phyloP scores from a whole-genome alignment of 1,140 invertebrate species.

The Microplitis mediator region DNA sequence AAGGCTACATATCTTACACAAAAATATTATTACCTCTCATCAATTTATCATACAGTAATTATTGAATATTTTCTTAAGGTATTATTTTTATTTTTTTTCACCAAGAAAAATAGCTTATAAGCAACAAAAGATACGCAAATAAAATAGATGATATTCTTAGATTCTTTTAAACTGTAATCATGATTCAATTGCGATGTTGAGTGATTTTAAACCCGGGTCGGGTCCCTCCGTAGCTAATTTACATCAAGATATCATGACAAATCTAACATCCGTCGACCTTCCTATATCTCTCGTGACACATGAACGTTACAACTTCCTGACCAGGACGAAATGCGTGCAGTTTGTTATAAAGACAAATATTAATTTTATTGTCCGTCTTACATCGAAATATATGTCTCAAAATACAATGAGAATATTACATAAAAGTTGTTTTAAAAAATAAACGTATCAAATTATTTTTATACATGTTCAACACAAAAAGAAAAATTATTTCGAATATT shows the following conservation, averaged over 20 bases:
- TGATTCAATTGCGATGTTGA: background rate
- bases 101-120: no score
- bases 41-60: background rate
- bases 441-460: no score
- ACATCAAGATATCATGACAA: slow-evolving; percentile 6
- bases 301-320: background rate
- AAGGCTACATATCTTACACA: background rate
- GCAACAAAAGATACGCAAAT: no score
- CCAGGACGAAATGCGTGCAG: slow-evolving; percentile 1
- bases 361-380: background rate
- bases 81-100: no score
- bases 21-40: background rate
- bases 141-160: background rate
- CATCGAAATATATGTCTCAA: no score
- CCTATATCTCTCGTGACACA: background rate
- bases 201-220: background rate
- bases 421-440: no score
- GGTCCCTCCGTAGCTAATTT: background rate
- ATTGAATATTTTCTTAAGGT: no score
- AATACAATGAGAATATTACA: no score
- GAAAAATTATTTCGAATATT: no score
- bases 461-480: no score
- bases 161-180: background rate
- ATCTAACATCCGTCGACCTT: slow-evolving; percentile 7
- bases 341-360: background rate